Conservation (phyloP, 2,888 invertebrate species). For the Balanococcus diminutus region DNA sequence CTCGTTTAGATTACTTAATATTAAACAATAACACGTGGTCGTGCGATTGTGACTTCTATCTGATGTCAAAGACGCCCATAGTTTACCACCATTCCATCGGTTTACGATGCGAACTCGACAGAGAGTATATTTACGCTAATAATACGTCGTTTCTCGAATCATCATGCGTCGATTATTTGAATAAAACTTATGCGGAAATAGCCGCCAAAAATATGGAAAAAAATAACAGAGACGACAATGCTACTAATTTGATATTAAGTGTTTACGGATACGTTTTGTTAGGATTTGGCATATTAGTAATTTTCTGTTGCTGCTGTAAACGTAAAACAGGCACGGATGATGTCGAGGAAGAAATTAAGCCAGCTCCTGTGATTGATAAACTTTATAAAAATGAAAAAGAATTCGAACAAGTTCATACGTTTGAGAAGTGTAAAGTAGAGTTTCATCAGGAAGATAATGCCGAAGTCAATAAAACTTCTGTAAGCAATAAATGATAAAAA, state of each 20-base stretch:
- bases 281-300: not conserved
- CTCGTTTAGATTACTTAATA: slow-evolving; percentile 7
- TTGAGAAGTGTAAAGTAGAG: slow-evolving; percentile 16
- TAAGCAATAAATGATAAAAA: not conserved
- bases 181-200: not conserved
- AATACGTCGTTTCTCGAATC: not conserved
- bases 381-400: not conserved
- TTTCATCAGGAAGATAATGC: not conserved
- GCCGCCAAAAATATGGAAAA: not conserved
- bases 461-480: not conserved
- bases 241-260: slow-evolving; percentile 26
- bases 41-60: slow-evolving; percentile 34
- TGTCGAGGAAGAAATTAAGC: not conserved
- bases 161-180: not conserved
- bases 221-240: not conserved
- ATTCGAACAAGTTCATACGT: not conserved
- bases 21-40: slow-evolving; percentile 32
- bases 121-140: not conserved
- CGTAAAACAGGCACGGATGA: not conserved
- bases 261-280: slow-evolving; percentile 39
- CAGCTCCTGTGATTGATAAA: not conserved
- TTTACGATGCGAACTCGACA: slow-evolving; percentile 16
- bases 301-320: slow-evolving; percentile 43
- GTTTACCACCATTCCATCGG: not conserved
- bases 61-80: not conserved